Base-by-base conservation (phyloP, 2,888 invertebrate genomes). In the Yponomeuta malinellus region DNA sequence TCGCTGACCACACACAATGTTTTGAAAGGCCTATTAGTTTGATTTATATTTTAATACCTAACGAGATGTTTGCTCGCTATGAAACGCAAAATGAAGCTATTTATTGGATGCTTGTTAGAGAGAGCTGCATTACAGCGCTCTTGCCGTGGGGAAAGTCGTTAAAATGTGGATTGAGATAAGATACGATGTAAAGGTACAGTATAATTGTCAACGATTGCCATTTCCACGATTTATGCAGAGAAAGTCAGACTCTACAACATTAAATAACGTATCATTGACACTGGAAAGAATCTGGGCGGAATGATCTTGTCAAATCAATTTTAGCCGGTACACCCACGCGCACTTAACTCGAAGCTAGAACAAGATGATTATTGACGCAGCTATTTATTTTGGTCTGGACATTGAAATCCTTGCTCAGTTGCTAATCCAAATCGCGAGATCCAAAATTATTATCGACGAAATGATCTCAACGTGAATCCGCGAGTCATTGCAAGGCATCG, bases 81-180 rank as follows among this genome's bases (percentile, higher is more conserved):
- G n/a, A 67, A 67, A 67, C 37, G 31, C 65, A 65, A 59, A 65
- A 29, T 65, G 65, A 33, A 65, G 12, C 29, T 52, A 52, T 68
- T 68, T 52, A 68, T 52, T 68, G 68, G 48, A 68, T 68, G 31
- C 48, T 68, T 68, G 48, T 68, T 31, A 68, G 52, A 68, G 68
- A 68, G 68, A 68, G 68, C 48, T 29, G 52, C 52, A 65, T 65
- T 68, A 68, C 43, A 67, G 52, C n/a, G 52, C 68, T 74, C 72
- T 68, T 74, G 74, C 75, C 74, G 75, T 70, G 73, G 80, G 74
- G 79, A 80, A 80, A 80, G 79, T 78, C 75, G 76, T 76, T 74
- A 76, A 59, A 79, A 75, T 77, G 76, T 77, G 74, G 75, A 76
- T 74, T 75, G 73, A 70, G 77, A 79, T 80, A 78, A 76, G 74